Conservation (phyloP, 2,888 invertebrate genomes). For the Lissonota sp. region DNA sequence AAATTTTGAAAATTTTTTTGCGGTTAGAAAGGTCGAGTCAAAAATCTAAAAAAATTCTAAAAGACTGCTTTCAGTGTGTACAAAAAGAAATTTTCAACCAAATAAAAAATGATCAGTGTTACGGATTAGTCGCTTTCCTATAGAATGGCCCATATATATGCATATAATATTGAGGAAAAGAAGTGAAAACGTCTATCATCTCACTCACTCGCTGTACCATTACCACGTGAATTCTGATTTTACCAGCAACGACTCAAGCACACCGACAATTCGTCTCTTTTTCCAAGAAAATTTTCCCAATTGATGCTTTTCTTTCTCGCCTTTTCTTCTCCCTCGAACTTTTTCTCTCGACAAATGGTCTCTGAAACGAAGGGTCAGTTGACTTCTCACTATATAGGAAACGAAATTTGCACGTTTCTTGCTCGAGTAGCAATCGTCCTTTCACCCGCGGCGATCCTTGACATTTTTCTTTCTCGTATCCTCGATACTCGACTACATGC, state of each 20-base stretch:
- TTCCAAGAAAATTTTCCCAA: conserved; percentile 11
- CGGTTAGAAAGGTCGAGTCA: too few relatives aligned
- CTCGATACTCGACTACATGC: neutral
- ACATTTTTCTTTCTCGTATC: conserved; percentile 3
- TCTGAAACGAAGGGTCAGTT: conserved; percentile 45
- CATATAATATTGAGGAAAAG: neutral
- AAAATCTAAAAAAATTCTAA: too few relatives aligned
- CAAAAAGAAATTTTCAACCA: too few relatives aligned
- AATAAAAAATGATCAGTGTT: too few relatives aligned
- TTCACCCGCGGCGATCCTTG: neutral
- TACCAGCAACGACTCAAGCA: conserved; percentile 1
- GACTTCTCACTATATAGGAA: conserved; percentile 42
- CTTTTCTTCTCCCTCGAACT: conserved; percentile 33
- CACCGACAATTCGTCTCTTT: neutral
- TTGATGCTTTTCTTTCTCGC: neutral
- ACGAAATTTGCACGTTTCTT: conserved; percentile 43
- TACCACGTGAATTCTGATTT: conserved; percentile 1
- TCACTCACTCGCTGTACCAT: neutral
- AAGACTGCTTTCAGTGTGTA: too few relatives aligned
- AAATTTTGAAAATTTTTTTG: too few relatives aligned
- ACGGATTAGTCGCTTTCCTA: too few relatives aligned
- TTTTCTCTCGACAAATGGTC: conserved; percentile 37
- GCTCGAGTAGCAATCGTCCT: conserved; percentile 42
- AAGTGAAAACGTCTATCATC: neutral
- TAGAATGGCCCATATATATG: neutral